Percentiles rank a stretch among this genome's conserved stretches.
Evolutionary conservation across 2,113 vertebrate species (phyloP).

Genomic region (Eonycteris spelaea): DNA sequence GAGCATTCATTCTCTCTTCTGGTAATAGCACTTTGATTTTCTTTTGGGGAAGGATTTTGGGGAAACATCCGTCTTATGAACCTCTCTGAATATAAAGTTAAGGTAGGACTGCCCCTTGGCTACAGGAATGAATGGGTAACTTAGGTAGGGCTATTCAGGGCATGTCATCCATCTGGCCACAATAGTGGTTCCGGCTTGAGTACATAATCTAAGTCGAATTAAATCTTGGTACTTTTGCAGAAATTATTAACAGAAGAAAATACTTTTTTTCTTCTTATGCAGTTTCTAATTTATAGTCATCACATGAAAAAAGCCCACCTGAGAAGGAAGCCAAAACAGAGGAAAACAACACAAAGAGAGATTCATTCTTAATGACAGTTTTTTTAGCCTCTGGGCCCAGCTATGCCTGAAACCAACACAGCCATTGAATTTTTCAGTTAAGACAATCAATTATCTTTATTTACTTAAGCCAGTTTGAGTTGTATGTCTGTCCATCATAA

Average conservation of each 20-base stretch:
- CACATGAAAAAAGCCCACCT: background rate
- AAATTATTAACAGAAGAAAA: background rate
- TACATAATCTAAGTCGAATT: background rate
- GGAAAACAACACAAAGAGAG: background rate
- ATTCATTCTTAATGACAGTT: background rate
- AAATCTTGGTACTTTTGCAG: background rate
- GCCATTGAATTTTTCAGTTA: background rate
- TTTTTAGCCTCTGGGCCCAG: background rate
- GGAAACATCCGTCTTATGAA: background rate
- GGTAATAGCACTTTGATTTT: background rate
- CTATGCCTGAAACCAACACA: background rate
- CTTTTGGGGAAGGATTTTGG: background rate
- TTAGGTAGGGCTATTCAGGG: background rate
- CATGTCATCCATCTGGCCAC: background rate
- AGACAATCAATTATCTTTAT: background rate
- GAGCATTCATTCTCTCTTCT: background rate
- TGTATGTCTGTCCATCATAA: background rate
- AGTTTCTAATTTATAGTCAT: background rate
- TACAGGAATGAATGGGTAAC: background rate
- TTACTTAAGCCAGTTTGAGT: background rate
- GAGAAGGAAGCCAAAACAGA: constrained; percentile 5
- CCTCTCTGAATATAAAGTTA: background rate
- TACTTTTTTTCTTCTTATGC: background rate
- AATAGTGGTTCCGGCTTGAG: background rate
- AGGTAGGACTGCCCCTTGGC: background rate